Base-by-base conservation (phyloP, 2,797 vertebrate genomes). In the Menidia menidia region DNA sequence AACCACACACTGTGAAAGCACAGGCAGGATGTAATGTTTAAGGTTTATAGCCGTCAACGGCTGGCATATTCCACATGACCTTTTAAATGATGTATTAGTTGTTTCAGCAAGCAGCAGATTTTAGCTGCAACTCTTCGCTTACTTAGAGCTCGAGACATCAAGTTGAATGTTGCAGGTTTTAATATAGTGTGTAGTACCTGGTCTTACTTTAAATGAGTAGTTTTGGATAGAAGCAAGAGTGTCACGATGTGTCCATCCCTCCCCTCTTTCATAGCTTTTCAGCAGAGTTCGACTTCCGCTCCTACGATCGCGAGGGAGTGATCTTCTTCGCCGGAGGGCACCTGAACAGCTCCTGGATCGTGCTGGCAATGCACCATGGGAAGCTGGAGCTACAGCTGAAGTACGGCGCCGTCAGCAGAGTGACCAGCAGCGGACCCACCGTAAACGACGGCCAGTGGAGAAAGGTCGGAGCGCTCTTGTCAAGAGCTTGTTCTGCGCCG, bases 261-360 rank as follows among this genome's bases (percentile, higher is more conserved):
- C 7, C 42, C 44, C 68, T 43, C 50, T 41, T 44, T 39, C 41
- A 64, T 87, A 99, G 98, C 74, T 95, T 99, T 88, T 95, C 96
- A 59, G 97, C 97, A 19, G 97, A 99, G 88, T 99, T 99, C 80
- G 97, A 98, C 89, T 95, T 99, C 89, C 96, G 96, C 86, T 97
- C 97, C 47, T 98, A 94, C 50, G 98, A 99, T 85, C 91, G 93
- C 0, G 98, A 99, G 87, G 98, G 98, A 11, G 95, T 98, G 70
- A 95, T 99, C 87, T 97, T 99, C 93, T 99, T 98, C 69, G 97
- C 97, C 1, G 97, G 97, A 74, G 97, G 97, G 80, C 97, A 93
- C 86, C 87, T 91, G 47, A 95, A 96, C 85, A 96, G 95, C 91
- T 95, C 95, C 45, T 99, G 97, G 97, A 95, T 99, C 0, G 95